Conservation (phyloP, 2,797 vertebrate species). For the Sebastes cheni region DNA sequence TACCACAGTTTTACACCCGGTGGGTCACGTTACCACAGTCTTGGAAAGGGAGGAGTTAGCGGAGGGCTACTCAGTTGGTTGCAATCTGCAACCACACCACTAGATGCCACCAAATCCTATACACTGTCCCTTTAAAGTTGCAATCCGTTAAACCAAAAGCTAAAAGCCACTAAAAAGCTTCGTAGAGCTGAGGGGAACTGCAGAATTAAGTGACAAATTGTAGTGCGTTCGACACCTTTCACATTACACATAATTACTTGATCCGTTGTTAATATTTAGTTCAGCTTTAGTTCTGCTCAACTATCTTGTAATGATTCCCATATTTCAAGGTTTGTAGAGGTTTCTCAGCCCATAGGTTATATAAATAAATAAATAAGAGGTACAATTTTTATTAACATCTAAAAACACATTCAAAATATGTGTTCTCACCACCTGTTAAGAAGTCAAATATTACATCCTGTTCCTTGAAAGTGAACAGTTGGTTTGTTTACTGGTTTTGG, state of each 20-base stretch:
- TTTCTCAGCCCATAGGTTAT: background rate
- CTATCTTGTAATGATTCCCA: background rate
- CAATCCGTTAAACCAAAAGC: background rate
- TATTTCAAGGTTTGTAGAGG: background rate
- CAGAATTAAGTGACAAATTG: no score
- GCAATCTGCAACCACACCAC: no score
- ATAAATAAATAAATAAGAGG: background rate
- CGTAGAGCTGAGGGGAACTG: background rate
- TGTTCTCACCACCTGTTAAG: background rate
- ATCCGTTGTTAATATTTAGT: background rate
- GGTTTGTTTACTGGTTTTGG: background rate
- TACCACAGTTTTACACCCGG: no score
- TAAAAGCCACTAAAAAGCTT: background rate
- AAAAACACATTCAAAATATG: background rate
- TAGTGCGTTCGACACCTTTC: background rate
- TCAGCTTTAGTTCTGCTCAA: background rate
- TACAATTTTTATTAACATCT: background rate
- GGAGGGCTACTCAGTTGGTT: no score
- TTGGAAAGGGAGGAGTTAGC: background rate
- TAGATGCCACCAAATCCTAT: background rate
- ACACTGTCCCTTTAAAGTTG: background rate
- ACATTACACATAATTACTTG: background rate
- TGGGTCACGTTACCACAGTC: no score
- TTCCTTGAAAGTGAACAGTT: background rate
- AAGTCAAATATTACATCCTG: background rate